Percentiles rank a stretch among this genome's conserved stretches.
phyloP scores from a whole-genome alignment of 2,888 invertebrate species.

The Drosophila leonis region DNA sequence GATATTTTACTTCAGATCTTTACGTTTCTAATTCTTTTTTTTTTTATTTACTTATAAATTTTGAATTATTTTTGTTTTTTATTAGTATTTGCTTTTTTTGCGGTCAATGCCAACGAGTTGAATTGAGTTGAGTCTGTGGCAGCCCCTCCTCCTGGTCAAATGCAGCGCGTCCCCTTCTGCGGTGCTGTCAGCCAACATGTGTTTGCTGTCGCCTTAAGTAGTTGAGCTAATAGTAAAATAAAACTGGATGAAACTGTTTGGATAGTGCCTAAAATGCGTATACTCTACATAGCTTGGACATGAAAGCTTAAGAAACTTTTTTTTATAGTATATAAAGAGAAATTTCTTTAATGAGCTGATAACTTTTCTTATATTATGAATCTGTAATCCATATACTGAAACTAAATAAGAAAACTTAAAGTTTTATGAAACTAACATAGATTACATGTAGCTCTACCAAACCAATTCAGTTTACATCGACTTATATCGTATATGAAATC shows the following conservation, averaged over 20 bases:
- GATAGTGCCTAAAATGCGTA: not conserved
- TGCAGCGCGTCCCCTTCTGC: slow-evolving; percentile 6
- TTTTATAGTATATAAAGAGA: too few species aligned
- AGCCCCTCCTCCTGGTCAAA: slow-evolving; percentile 1
- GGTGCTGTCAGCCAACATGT: slow-evolving; percentile 51
- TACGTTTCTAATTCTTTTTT: slow-evolving; percentile 18
- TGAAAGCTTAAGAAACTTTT: too few species aligned
- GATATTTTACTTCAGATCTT: slow-evolving; percentile 25
- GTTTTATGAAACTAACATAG: too few species aligned
- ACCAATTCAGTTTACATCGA: too few species aligned
- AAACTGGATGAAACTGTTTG: not conserved
- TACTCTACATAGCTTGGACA: not conserved
- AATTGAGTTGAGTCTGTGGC: slow-evolving; percentile 14
- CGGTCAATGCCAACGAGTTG: slow-evolving; percentile 77
- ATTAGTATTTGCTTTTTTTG: slow-evolving; percentile 59
- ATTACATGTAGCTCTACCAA: too few species aligned
- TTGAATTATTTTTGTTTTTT: slow-evolving; percentile 11
- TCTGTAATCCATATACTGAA: too few species aligned
- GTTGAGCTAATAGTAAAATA: slow-evolving; percentile 12
- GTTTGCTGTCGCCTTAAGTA: slow-evolving; percentile 54
- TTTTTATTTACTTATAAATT: slow-evolving; percentile 13
- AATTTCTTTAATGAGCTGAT: too few species aligned
- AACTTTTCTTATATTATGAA: too few species aligned
- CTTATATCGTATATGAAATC: too few species aligned
- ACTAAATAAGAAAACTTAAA: too few species aligned